Evolutionary conservation across 2,113 vertebrate species (phyloP), one percentile per base, ranked within the genome.

Genomic region (Prolemur simus): DNA sequence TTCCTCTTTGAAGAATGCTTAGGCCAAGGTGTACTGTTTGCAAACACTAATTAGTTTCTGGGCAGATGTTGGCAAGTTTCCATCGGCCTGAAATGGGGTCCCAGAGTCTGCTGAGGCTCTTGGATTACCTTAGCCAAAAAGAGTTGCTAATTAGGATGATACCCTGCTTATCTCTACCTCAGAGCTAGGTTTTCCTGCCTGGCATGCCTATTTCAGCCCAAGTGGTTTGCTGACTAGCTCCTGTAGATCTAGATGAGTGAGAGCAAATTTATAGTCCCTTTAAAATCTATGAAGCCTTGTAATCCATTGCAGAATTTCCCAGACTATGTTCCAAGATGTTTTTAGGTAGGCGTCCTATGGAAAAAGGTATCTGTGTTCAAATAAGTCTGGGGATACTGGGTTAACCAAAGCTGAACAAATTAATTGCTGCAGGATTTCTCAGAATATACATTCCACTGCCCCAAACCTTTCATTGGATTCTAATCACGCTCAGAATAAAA

Each of bases 11-110:
- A 98, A 98, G 98, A 98, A 96, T 87, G 96, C 98, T 92, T 84
- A 85, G 98, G 98, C 98, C 98, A 99, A 98, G 97, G 98, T 98
- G 96, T 97, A 97, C 96, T 98, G 96, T 95, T 98, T 98, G 93
- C 81, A 98, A 98, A 90, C 97, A 86, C 95, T 98, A 97, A 58
- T 98, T 98, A 97, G 97, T 96, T 98, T 96, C 97, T 91, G 95
- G 96, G 96, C 96, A 98, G 94, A 97, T 94, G 95, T 56, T 97
- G 98, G 96, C 98, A 97, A 95, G 91, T 97, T 98, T 34, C 7
- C 88, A 95, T 81, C 95, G 96, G 94, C 80, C 63, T 77, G 71
- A 92, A 69, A 95, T 84, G 80, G 52, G 58, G 42, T 96, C 97
- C 54, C 71, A 95, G 80, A 85, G 78, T 95, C 64, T 96, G 29